Base-by-base conservation (phyloP, 2,888 invertebrate species). In the Operophtera brumata region DNA sequence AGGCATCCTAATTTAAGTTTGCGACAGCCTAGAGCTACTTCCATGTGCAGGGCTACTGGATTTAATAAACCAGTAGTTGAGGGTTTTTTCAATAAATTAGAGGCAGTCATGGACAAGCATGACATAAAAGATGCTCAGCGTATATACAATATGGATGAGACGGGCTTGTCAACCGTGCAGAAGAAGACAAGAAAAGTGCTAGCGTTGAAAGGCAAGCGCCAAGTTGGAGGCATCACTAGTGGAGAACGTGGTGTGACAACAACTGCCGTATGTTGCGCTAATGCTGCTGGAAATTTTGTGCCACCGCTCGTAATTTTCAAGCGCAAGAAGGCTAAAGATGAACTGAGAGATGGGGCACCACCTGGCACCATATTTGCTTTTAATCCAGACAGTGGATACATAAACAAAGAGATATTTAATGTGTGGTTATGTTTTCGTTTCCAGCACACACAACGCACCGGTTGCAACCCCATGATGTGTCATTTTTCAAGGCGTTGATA, bases 181-280 rank as follows among this genome's bases (percentile, higher is more conserved):
- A 37, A 25, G 14, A 55, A 26, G 6, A 26, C 26, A 6, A 26
- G 26, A 26, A 26, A 26, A 26, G 26, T 26, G 26, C 26, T 26
- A 41, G 36, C 53, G 9, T 9, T 9, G 20, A 44, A 49, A 46
- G 52, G 51, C 11, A 57, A 57, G 14, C 50, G 37, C 26, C 52
- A 57, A 52, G 50, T 55, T 11, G 50, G 55, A 9, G 14, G 46
- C 7, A 46, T 47, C 6, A 49, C 46, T 20, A 49, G 43, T 35
- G 46, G 40, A 28, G 46, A 57, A 46, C 34, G 49, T 28, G 56
- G 56, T 10, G 12, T 26, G 14, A 47, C 47, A 28, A 47, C 47
- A 5, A 59, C 48, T 12, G 55, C 46, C 14, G 55, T 55, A 28
- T 48, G 48, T 40, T 55, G 59, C 26, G 55, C 50, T 26, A 53